Conservation (phyloP, 2,113 vertebrate species). For the Microtus oregoni region DNA sequence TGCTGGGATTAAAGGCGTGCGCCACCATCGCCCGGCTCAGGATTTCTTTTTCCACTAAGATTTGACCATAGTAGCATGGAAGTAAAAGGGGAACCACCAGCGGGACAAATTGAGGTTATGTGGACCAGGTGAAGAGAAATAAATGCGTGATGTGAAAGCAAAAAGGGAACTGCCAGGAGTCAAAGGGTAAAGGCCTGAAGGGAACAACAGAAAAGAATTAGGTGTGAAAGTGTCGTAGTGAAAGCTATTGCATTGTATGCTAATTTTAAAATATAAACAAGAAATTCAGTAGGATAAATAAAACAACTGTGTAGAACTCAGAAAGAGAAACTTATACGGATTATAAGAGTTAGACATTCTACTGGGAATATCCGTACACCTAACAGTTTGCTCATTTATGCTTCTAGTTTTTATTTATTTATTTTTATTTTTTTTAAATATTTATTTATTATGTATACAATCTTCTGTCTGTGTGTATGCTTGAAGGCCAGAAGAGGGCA, state of each 20-base stretch:
- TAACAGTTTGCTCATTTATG: background rate
- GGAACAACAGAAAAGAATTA: background rate
- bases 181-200: background rate
- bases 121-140: background rate
- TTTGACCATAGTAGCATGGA: background rate
- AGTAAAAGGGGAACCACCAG: background rate
- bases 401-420: background rate
- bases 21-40: too few relatives aligned
- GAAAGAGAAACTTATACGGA: background rate
- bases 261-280: background rate
- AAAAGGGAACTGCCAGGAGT: background rate
- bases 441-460: too few relatives aligned
- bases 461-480: too few relatives aligned
- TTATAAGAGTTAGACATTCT: background rate
- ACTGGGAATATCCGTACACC: background rate
- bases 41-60: slow-evolving; percentile 14
- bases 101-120: background rate
- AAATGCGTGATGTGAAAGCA: background rate
- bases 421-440: too few relatives aligned
- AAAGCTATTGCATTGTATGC: background rate
- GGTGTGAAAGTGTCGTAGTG: background rate
- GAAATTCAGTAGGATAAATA: background rate
- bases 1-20: too few relatives aligned
- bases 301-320: background rate
- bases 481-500: too few relatives aligned